Conservation (phyloP, 2,797 vertebrate genomes). For the Eulemur albifrons region DNA sequence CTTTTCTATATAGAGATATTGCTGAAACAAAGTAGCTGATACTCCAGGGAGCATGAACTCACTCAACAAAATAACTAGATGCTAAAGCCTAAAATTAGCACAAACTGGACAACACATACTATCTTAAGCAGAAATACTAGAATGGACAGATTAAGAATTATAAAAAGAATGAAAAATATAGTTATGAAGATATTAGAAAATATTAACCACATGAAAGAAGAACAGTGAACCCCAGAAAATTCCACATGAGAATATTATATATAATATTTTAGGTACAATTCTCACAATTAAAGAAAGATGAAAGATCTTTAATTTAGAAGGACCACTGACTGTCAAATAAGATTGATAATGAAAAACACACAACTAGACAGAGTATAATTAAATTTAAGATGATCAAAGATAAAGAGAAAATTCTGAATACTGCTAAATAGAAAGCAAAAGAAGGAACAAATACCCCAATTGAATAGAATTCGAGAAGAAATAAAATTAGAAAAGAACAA, state of each 20-base stretch:
- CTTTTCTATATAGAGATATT: neutral
- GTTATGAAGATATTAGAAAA: neutral
- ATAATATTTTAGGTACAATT: neutral
- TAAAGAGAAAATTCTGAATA: neutral
- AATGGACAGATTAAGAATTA: neutral
- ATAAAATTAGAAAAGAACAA: neutral
- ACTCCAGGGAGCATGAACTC: neutral
- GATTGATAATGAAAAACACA: neutral
- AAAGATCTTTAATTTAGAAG: neutral
- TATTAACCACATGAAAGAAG: neutral
- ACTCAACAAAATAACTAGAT: neutral
- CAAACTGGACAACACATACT: neutral
- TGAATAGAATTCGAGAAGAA: neutral
- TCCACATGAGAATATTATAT: neutral
- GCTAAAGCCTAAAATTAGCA: neutral
- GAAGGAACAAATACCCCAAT: neutral
- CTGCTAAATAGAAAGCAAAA: neutral
- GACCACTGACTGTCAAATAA: neutral
- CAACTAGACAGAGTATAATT: neutral
- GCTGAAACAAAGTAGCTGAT: neutral
- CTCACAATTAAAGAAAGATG: neutral
- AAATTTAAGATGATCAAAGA: neutral
- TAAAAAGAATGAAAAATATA: neutral
- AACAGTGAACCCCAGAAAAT: neutral
- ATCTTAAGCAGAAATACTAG: neutral